Base-by-base conservation (phyloP, 2,797 vertebrate genomes). In the Galago senegalensis region DNA sequence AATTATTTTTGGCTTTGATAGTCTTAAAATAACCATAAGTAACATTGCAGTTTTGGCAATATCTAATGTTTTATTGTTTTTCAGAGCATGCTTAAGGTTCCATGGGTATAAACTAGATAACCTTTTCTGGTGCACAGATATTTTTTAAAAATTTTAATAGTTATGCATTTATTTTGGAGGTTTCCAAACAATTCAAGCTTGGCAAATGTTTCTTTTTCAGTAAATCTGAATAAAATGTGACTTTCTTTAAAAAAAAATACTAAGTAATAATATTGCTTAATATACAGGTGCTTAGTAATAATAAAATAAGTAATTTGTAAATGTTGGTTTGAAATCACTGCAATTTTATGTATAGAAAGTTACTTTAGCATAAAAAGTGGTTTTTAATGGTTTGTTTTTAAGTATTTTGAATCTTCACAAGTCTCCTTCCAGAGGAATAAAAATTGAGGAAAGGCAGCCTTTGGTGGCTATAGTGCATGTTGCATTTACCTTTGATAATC, bases 401-500 rank as follows among this genome's bases (percentile, higher is more conserved):
- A 61, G 8, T 89, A 46, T 67, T 37, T 27, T 82, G 31, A 91
- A 60, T 85, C 37, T 87, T 96, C 7, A 43, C 12, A 69, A 29
- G n/a, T 91, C 9, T 23, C n/a, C 7, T 84, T 81, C 46, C 65
- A 29, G 31, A 77, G 84, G 17, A 76, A 56, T 60, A 80, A 89
- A 96, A 88, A 86, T 5, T 87, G 60, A 94, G 86, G 31, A 31
- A 87, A 79, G 31, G 61, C 18, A 76, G 40, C 97, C 94, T 93
- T 91, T 97, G 93, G 92, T 95, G 97, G 79, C 49, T 56, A 0
- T 37, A 23, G 1, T 75, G 53, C 20, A 56, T 82, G 94, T 93
- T 96, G 65, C 73, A 83, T 31, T 49, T 89, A 27, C 13, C n/a
- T 82, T 91, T 89, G 63, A 73, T 70, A 77, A 61, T 90, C 17